Evolutionary conservation across 1,140 invertebrate species (phyloP).

Genomic region (Bradysia coprophila): DNA sequence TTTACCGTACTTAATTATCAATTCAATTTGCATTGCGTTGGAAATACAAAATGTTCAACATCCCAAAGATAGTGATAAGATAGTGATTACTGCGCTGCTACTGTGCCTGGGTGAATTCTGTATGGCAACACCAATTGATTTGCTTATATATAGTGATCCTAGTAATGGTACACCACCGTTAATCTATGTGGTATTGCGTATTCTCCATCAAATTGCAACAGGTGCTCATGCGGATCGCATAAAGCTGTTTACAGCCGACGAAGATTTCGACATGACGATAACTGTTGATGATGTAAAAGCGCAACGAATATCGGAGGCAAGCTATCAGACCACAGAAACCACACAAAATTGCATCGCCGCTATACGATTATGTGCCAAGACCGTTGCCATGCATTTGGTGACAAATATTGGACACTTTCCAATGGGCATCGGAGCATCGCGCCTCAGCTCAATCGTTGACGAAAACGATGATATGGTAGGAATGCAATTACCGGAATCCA

Average conservation of each 20-base stretch:
- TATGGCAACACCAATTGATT: slow-evolving; percentile 31
- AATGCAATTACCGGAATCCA: slow-evolving; percentile 11
- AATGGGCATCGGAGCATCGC: slow-evolving; percentile 66
- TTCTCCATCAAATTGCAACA: slow-evolving; percentile 26
- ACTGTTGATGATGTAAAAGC: slow-evolving; percentile 40
- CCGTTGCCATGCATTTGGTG: slow-evolving; percentile 59
- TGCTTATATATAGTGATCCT: slow-evolving; percentile 12
- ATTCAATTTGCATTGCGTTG: slow-evolving; percentile 17
- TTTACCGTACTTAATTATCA: slow-evolving; percentile 20
- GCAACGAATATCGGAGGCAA: slow-evolving; percentile 12
- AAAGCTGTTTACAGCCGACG: slow-evolving; percentile 21
- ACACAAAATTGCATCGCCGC: slow-evolving; percentile 28
- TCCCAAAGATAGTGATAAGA: slow-evolving; percentile 39
- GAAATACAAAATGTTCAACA: slow-evolving; percentile 22
- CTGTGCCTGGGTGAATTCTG: slow-evolving; percentile 89
- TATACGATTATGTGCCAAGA: slow-evolving; percentile 45
- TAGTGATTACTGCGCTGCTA: slow-evolving; percentile 64
- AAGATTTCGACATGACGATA: slow-evolving; percentile 54
- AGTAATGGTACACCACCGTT: slow-evolving; percentile 30
- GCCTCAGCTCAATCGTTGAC: slow-evolving; percentile 57
- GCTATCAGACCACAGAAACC: slow-evolving; percentile 24
- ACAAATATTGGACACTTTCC: slow-evolving; percentile 82
- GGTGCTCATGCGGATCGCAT: slow-evolving; percentile 20
- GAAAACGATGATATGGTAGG: slow-evolving; percentile 70
- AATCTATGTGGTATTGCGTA: slow-evolving; percentile 30